Conservation (phyloP, 2,797 vertebrate species). For the Huso huso region DNA sequence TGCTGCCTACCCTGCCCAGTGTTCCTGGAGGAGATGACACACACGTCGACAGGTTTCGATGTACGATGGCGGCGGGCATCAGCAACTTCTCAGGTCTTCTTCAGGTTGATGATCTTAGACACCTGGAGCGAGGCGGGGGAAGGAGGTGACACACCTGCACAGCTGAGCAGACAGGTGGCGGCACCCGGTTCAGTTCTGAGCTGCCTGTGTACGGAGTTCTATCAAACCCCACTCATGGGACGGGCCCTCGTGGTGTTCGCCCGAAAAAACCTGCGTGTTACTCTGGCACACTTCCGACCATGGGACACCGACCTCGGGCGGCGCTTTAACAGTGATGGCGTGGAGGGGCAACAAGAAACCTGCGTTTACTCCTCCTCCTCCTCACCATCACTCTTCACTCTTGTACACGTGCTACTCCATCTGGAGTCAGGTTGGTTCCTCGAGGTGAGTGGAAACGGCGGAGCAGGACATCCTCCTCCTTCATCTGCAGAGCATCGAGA, state of each 20-base stretch:
- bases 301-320: conserved; percentile 43
- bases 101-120: conserved; percentile 95
- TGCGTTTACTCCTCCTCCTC: neutral
- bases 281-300: conserved; percentile 77
- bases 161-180: neutral
- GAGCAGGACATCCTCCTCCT: conserved; percentile 99
- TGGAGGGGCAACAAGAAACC: too few relatives aligned
- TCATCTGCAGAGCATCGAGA: conserved; percentile 98
- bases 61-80: conserved; percentile 87
- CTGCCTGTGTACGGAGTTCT: conserved; percentile 75
- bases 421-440: conserved; percentile 95
- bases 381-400: conserved; percentile 90
- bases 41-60: conserved; percentile 96
- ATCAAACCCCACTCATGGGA: conserved; percentile 78
- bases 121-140: conserved; percentile 47
- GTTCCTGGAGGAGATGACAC: conserved; percentile 95
- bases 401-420: conserved; percentile 98
- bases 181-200: neutral
- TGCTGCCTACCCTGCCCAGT: conserved; percentile 69
- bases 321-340: conserved; percentile 65
- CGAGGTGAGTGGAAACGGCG: conserved; percentile 92
- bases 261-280: conserved; percentile 63
- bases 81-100: conserved; percentile 95
- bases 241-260: conserved; percentile 68
- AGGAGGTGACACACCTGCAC: neutral